Evolutionary conservation across 2,113 vertebrate species (phyloP).

Genomic region (Hoplias malabaricus): DNA sequence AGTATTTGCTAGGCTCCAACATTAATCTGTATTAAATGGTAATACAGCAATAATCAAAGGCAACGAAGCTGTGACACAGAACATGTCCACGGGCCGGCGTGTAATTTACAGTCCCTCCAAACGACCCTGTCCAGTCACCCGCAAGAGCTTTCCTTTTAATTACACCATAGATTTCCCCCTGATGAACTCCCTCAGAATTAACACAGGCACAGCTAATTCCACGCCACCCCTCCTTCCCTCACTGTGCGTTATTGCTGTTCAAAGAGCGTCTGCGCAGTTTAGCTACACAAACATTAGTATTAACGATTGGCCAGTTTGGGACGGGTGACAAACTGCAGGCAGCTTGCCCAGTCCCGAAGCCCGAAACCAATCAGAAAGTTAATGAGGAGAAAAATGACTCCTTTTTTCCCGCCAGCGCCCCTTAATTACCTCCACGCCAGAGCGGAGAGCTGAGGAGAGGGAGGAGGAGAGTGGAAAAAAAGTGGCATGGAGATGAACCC

Average conservation of each 20-base stretch:
- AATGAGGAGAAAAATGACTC: constrained; percentile 99
- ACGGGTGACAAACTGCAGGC: constrained; percentile 95
- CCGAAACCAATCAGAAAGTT: constrained; percentile 99
- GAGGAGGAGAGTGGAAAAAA: constrained; percentile 32
- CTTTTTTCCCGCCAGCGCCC: constrained; percentile 71
- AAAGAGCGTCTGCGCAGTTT: constrained; percentile 81
- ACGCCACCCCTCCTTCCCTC: constrained; percentile 68
- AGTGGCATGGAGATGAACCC: constrained; percentile 64
- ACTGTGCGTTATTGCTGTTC: constrained; percentile 82
- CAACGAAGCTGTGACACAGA: constrained; percentile 76
- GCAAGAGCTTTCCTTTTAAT: constrained; percentile 81
- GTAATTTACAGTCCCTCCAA: constrained; percentile 79
- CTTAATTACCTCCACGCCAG: constrained; percentile 85
- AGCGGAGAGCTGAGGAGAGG: constrained; percentile 62
- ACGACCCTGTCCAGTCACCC: constrained; percentile 65
- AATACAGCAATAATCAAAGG: constrained; percentile 65
- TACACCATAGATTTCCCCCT: constrained; percentile 88
- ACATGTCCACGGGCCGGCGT: constrained; percentile 69
- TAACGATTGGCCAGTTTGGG: constrained; percentile 94
- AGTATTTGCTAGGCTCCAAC: constrained; percentile 44
- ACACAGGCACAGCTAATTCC: constrained; percentile 82
- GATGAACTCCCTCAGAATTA: constrained; percentile 90
- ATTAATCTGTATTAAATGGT: constrained; percentile 76
- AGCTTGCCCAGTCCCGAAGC: constrained; percentile 82
- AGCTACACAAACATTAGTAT: constrained; percentile 99